Base-by-base conservation (phyloP, 1,140 invertebrate genomes). In the Anastatus disparis region DNA sequence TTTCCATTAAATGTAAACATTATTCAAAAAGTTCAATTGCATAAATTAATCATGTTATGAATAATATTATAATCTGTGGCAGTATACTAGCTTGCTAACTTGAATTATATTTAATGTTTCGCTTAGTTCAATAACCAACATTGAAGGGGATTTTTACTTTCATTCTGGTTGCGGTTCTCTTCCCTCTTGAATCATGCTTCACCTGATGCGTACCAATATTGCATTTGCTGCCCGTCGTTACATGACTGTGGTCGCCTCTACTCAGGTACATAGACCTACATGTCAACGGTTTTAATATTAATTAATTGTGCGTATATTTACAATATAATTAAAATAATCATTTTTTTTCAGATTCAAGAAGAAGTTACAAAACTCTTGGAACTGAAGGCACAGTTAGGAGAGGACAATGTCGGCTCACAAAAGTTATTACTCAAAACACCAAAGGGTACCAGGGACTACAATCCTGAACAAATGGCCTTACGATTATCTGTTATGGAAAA, bases 401-500 rank as follows among this genome's bases (percentile, higher is more conserved):
- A 86, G 2, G 89, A 90, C 69, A 83, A 86, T 65, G 78, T 77
- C 27, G 75, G 77, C 77, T 77, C 84, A 40, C 91, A 93, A 70
- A 96, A 96, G 81, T 93, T 96, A 79, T 90, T 89, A 2, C 90
- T 97, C 35, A 97, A 97, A 89, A 96, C 94, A 9, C 91, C 95
- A 3, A 97, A 99, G 87, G 98, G 98, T 2, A 99, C 98, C 0
- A 88, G 96, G 70, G 98, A 99, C 84, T 99, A 95, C 87, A 92
- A 90, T 68, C 96, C 98, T 0, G 89, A 94, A 76, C 96, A 99
- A 85, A 99, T 99, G 96, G 92, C 94, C 0, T 87, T 99, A 61
- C 89, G 98, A 12, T 90, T 97, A 77, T 89, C 91, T 74, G 97
- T 98, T 1, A 88, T 99, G 59, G 89, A 93, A 62, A 96, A 94